Conservation (phyloP, 2,888 invertebrate genomes). For the Hedya salicella region DNA sequence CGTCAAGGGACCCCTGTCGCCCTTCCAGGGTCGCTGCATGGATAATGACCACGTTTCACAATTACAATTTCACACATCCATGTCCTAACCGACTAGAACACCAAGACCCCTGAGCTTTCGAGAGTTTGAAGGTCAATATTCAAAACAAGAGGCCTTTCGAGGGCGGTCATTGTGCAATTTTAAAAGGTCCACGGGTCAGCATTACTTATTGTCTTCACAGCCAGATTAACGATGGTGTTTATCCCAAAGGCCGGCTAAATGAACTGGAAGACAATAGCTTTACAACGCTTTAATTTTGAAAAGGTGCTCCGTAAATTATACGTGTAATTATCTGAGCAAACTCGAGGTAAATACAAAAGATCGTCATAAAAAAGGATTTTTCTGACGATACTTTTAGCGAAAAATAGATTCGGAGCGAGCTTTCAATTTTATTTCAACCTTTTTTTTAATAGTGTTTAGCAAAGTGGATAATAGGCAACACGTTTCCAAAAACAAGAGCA, state of each 20-base stretch:
- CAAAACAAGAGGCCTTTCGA: slow-evolving; percentile 42
- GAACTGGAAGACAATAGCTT: slow-evolving; percentile 54
- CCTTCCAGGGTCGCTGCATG: slow-evolving; percentile 60
- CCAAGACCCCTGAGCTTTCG: slow-evolving; percentile 1
- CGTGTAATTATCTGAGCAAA: slow-evolving; percentile 21
- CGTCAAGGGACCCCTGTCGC: slow-evolving; percentile 62
- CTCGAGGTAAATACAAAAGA: slow-evolving; percentile 10
- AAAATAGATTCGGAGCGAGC: neutral
- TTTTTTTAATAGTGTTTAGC: neutral
- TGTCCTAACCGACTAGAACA: slow-evolving; percentile 39
- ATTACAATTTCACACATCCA: slow-evolving; percentile 64
- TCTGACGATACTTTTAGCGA: neutral
- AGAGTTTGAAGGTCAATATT: neutral
- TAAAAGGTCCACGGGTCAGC: slow-evolving; percentile 58
- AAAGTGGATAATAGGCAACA: neutral
- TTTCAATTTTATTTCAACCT: neutral
- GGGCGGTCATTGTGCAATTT: slow-evolving; percentile 53
- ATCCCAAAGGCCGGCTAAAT: slow-evolving; percentile 52
- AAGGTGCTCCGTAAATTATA: slow-evolving; percentile 39
- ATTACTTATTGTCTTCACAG: slow-evolving; percentile 59
- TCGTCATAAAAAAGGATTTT: neutral
- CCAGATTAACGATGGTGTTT: slow-evolving; percentile 57
- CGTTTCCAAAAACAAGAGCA: neutral
- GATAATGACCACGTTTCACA: slow-evolving; percentile 66
- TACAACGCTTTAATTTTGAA: slow-evolving; percentile 52